Percentiles rank a stretch among this genome's conserved stretches.
Conservation (phyloP, 2,888 invertebrate species). For the Nymphalis urticae region DNA sequence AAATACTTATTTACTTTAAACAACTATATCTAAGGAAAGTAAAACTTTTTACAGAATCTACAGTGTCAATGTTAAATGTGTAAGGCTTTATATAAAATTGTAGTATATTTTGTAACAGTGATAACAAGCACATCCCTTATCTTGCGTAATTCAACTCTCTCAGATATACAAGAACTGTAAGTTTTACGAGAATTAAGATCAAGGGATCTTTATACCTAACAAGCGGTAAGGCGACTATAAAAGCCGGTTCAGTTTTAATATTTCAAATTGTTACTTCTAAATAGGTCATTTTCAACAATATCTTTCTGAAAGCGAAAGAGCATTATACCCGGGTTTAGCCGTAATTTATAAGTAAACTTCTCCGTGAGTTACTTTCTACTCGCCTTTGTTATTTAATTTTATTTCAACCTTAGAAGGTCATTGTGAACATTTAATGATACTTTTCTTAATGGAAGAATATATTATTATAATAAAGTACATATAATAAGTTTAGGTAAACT, state of each 20-base stretch:
- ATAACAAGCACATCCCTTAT: not conserved
- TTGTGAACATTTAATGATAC: not conserved
- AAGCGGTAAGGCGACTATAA: not conserved
- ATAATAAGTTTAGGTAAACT: too few relatives aligned
- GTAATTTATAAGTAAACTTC: constrained; percentile 29
- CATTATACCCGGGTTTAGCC: constrained; percentile 23
- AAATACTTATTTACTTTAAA: too few relatives aligned
- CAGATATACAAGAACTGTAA: not conserved
- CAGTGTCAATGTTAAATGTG: not conserved
- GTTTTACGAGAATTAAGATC: not conserved
- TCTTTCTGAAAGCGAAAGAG: constrained; percentile 25
- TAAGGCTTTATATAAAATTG: not conserved
- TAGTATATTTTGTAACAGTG: not conserved
- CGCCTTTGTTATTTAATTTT: constrained; percentile 25
- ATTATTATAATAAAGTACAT: too few relatives aligned
- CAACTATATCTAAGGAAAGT: too few relatives aligned
- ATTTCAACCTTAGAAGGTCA: constrained; percentile 6
- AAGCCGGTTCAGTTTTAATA: constrained; percentile 6
- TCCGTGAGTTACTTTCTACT: constrained; percentile 16
- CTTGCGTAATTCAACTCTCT: not conserved
- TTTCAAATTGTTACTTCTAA: constrained; percentile 24
- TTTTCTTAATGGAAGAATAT: not conserved
- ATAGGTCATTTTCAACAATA: constrained; percentile 25
- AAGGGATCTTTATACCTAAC: constrained; percentile 3
- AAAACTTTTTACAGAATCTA: too few relatives aligned